phyloP scores from a whole-genome alignment of 2,888 invertebrate species.

The Drosophila monieri region DNA sequence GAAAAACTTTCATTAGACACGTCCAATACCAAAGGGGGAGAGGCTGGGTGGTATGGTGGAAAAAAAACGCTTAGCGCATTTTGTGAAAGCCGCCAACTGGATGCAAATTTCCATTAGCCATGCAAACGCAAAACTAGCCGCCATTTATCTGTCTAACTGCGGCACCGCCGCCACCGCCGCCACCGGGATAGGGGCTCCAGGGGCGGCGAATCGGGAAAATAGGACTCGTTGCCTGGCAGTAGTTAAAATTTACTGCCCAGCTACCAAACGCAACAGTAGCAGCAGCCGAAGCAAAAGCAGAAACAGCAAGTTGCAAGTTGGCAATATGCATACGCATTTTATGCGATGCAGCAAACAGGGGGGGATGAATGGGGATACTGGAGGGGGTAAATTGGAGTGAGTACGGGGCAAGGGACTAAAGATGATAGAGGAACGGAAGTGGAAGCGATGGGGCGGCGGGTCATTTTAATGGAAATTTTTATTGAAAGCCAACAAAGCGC shows the following conservation, averaged over 20 bases:
- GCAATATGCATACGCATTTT: conserved; percentile 78
- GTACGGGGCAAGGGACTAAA: not conserved
- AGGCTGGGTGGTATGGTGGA: not conserved
- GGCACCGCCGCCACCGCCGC: conserved; percentile 4
- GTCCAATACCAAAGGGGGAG: too few relatives aligned
- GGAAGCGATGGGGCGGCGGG: conserved; percentile 38
- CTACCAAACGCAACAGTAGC: conserved; percentile 49
- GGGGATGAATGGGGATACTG: not conserved
- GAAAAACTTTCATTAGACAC: conserved; percentile 24
- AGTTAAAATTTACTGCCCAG: conserved; percentile 79
- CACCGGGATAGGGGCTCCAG: not conserved
- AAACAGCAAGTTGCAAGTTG: conserved; percentile 67
- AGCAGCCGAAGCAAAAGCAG: conserved; percentile 13
- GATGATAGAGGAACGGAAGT: conserved; percentile 23
- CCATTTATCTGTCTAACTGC: conserved; percentile 76
- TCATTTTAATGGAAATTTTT: conserved; percentile 77
- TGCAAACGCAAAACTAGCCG: conserved; percentile 79
- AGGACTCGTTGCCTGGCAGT: conserved; percentile 66
- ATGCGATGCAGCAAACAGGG: conserved; percentile 47
- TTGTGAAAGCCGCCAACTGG: conserved; percentile 66
- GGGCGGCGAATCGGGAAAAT: conserved; percentile 1
- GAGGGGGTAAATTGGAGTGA: not conserved
- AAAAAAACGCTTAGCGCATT: conserved; percentile 41
- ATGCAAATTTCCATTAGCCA: conserved; percentile 79
- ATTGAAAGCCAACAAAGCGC: conserved; percentile 78